A percentile compares a stretch with the other conserved stretches of the same genome.
Evolutionary conservation across 2,797 vertebrate genomes (phyloP).

Genomic region (Zalophus californianus): DNA sequence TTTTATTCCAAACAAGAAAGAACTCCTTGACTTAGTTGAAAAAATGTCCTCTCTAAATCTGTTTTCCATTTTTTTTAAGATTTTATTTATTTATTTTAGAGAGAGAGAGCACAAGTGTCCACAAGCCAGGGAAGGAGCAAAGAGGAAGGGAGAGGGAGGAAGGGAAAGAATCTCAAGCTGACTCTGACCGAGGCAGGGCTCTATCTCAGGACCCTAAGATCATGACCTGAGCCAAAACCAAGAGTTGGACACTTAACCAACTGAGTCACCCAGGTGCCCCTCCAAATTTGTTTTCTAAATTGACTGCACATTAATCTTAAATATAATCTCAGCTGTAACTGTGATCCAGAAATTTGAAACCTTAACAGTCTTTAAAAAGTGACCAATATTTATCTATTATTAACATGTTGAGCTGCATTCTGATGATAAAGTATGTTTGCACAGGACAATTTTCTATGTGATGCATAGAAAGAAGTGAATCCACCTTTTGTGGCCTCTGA

Average conservation of each 20-base stretch:
- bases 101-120: background rate
- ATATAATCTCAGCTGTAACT: slow-evolving; percentile 39
- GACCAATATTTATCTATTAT: slow-evolving; percentile 22
- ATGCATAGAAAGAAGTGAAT: slow-evolving; percentile 56
- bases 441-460: slow-evolving; percentile 47
- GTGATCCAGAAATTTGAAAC: slow-evolving; percentile 56
- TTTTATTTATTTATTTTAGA: background rate
- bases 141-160: background rate
- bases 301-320: slow-evolving; percentile 8
- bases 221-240: background rate
- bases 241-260: background rate
- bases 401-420: background rate
- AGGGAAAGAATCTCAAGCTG: background rate
- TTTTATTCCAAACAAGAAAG: slow-evolving; percentile 64
- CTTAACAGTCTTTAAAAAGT: slow-evolving; percentile 36
- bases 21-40: slow-evolving; percentile 16
- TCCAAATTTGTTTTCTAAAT: slow-evolving; percentile 32
- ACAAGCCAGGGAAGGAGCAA: background rate
- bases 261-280: background rate
- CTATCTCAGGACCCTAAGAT: background rate
- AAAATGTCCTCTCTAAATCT: slow-evolving; percentile 11
- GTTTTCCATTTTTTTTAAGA: background rate
- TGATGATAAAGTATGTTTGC: slow-evolving; percentile 39
- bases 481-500: background rate
- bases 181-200: background rate